Base-by-base conservation (phyloP, 2,797 vertebrate species). In the Threskiornis aethiopicus region DNA sequence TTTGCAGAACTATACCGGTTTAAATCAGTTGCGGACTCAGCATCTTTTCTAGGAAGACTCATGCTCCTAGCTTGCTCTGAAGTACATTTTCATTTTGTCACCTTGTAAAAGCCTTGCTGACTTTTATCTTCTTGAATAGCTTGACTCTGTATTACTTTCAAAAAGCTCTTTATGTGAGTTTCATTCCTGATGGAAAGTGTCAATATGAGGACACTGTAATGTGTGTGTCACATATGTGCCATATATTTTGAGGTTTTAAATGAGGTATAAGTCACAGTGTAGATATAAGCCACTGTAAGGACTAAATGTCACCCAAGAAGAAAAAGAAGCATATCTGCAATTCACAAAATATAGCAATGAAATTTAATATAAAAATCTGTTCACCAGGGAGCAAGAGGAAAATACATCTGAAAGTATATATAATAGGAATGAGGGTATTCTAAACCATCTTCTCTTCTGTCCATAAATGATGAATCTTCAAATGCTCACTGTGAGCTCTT, bases 111-210 rank as follows among this genome's bases (percentile, higher is more conserved):
- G 51, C 58, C 41, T 91, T 88, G 25, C 55, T 96, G 80, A 78
- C 70, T 93, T 94, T 89, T 67, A 75, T 75, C 29, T 87, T 90
- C 73, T 75, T 93, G 83, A 90, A 42, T 69, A 89, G 47, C 51
- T 84, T 91, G 39, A 69, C 42, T 81, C 42, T 87, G 9, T 55
- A 33, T 85, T 78, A n/a, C 64, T 69, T 78, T 28, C 29, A 75
- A 29, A 91, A 66, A 82, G 5, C 64, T 83, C 47, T 93, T 78
- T 59, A 39, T 17, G 71, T 77, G 61, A 77, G 64, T 71, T 90
- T 85, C 39, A 54, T 69, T 75, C 44, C 49, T 1, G 2, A 51
- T 64, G 42, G 46, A 37, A 42, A 70, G 47, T 46, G 71, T 80
- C 71, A 61, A 15, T 37, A 90, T 65, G 44, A 83, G 59, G 54